These are phyloP conservation scores for Eilema griseolum DNA, from an alignment of 2,888 invertebrate species.

Conservation along the genomic window DNA sequence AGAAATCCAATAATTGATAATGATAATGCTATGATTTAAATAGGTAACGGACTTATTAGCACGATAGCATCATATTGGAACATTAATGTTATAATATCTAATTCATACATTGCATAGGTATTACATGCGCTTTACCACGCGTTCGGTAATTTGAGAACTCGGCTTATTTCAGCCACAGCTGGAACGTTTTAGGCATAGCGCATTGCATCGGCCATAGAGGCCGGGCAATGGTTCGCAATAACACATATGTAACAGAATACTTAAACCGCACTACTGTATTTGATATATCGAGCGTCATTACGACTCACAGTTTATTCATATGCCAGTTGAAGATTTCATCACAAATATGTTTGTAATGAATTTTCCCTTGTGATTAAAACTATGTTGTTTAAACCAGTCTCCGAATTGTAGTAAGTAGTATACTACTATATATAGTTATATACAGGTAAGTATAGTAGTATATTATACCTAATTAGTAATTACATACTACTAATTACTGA, in stretches of 20 bases:
- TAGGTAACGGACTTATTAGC: not conserved
- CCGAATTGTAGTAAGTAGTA: too few relatives aligned
- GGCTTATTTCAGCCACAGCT: slow-evolving; percentile 28
- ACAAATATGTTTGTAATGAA: not conserved
- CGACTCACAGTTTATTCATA: slow-evolving; percentile 36
- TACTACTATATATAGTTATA: too few relatives aligned
- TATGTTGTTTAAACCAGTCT: too few relatives aligned
- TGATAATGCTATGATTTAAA: too few relatives aligned
- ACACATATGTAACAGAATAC: slow-evolving; percentile 58
- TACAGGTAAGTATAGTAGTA: too few relatives aligned
- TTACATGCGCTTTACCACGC: too few relatives aligned
- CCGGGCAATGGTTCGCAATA: slow-evolving; percentile 53
- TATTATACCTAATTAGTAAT: too few relatives aligned
- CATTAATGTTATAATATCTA: too few relatives aligned
- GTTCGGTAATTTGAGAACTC: not conserved
- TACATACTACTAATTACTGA: too few relatives aligned
- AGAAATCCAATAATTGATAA: too few relatives aligned
- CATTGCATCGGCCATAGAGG: slow-evolving; percentile 54
- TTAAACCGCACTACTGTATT: slow-evolving; percentile 56
- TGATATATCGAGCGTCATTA: slow-evolving; percentile 38
- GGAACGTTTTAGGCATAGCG: slow-evolving; percentile 47
- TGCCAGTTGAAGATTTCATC: slow-evolving; percentile 16
- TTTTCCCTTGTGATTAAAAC: too few relatives aligned
- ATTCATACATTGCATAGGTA: too few relatives aligned
- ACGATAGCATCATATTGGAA: not conserved